phyloP scores from a whole-genome alignment of 2,113 vertebrate genomes.

The Balaeniceps rex region DNA sequence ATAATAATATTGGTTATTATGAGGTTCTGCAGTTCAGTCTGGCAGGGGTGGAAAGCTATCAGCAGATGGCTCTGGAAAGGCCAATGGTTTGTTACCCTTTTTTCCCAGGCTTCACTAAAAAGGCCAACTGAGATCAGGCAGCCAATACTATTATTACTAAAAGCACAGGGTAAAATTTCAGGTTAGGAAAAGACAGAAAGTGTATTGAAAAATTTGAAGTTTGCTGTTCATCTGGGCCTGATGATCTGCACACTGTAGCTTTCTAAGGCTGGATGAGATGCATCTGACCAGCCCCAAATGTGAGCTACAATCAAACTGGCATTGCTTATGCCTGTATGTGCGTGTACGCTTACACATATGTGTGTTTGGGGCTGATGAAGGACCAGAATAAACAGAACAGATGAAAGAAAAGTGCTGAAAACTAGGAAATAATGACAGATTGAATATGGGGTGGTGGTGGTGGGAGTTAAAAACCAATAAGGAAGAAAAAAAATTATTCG shows the following conservation, averaged over 20 bases:
- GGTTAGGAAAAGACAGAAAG: not conserved
- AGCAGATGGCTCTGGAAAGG: not conserved
- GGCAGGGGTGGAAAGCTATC: not conserved
- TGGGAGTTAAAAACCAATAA: not conserved
- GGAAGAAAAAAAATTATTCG: not conserved
- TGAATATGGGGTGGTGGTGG: not conserved
- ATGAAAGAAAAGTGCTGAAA: not conserved
- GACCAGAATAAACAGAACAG: not conserved
- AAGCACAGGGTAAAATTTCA: not conserved
- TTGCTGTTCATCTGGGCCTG: not conserved
- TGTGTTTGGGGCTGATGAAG: not conserved
- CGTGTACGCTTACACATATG: accelerated
- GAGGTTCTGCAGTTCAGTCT: not conserved
- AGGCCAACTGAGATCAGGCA: not conserved
- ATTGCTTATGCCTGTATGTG: not conserved
- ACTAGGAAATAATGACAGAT: not conserved
- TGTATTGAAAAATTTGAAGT: not conserved
- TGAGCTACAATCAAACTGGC: not conserved
- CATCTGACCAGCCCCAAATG: not conserved
- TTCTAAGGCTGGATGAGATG: not conserved
- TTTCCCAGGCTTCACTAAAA: not conserved
- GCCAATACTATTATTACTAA: not conserved
- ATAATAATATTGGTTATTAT: not conserved
- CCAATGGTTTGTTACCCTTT: not conserved
- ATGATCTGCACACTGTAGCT: not conserved